Base-by-base conservation (phyloP, 2,113 vertebrate genomes). In the Actenoides hombroni region DNA sequence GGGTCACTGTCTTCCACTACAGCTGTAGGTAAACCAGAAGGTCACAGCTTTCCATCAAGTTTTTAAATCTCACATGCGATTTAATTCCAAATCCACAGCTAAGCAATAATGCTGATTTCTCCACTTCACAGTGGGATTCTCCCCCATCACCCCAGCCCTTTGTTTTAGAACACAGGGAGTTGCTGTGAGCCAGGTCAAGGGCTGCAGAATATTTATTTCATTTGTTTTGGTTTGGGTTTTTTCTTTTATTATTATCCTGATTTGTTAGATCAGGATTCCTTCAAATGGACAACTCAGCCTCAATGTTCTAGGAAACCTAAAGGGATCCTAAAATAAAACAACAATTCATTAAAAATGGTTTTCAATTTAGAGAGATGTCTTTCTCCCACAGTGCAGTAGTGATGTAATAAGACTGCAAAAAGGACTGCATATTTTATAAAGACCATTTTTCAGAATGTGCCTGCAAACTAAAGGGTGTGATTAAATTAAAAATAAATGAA, bases 361-460 rank as follows among this genome's bases (percentile, higher is more conserved):
- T 97, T 95, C 86, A 92, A 86, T 94, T 95, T 87, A 57, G n/a
- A 90, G 78, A 90, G 40, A 86, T 73, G 86, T 77, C 94, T 85
- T 65, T 91, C 92, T 93, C 71, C 73, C 82, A 83, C 82, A 83
- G 76, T 35, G 54, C 92, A 64, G 57, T 35, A 75, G 85, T 84
- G 76, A 91, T 95, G 81, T 75, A 88, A 90, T 79, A 93, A 68
- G 83, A 26, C 63, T 42, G 69, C 23, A 1, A 82, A 83, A 61
- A 90, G 37, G n/a, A 68, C 53, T 97, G 88, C 92, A 94, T 96
- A 92, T 97, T 96, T 96, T 91, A 94, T 95, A 94, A 73, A 80
- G 86, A 86, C 48, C 33, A 92, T 97, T 94, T 88, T 91, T 92
- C 87, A 90, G 88, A 67, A 70, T 61, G 74, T 90, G 88, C 83